Evolutionary conservation across 2,797 vertebrate genomes (phyloP).

Genomic region (Crypturellus tataupa): DNA sequence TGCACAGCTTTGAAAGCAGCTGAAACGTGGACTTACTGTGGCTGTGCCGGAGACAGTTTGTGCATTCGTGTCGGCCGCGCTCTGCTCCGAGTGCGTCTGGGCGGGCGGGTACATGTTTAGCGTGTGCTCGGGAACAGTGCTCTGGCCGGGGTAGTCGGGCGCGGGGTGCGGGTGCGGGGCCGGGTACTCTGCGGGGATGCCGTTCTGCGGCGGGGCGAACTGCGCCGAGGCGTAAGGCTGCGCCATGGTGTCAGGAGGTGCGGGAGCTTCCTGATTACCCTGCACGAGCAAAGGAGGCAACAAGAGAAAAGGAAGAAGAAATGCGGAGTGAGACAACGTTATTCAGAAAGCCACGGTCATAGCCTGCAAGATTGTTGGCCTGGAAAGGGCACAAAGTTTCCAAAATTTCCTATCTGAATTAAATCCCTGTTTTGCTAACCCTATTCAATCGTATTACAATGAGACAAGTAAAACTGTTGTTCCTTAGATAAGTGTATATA

Average conservation of each 20-base stretch:
- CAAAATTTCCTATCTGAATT: background rate
- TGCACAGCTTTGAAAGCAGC: background rate
- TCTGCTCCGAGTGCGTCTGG: slow-evolving; percentile 92
- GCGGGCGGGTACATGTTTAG: slow-evolving; percentile 93
- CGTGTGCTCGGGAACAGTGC: slow-evolving; percentile 90
- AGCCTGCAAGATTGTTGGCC: background rate
- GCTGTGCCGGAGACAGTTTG: slow-evolving; percentile 94
- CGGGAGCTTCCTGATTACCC: slow-evolving; percentile 96
- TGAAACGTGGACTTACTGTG: slow-evolving; percentile 88
- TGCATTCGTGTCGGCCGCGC: slow-evolving; percentile 86
- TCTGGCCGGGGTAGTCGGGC: slow-evolving; percentile 91
- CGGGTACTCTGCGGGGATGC: slow-evolving; percentile 92
- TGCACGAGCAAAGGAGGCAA: slow-evolving; percentile 58
- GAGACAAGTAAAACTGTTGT: background rate
- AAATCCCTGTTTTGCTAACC: background rate
- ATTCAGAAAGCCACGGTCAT: rapidly evolving
- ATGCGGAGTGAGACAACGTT: background rate
- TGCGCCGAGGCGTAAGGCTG: slow-evolving; percentile 94
- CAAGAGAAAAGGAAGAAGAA: background rate
- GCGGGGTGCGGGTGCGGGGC: slow-evolving; percentile 90
- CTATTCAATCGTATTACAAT: background rate
- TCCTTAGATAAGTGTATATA: background rate
- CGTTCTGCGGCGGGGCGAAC: slow-evolving; percentile 92
- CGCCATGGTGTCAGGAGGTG: slow-evolving; percentile 95
- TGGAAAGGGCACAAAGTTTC: background rate